These are phyloP conservation scores for Drosophila putrida DNA, from an alignment of 2,888 invertebrate species.

Conservation along the genomic window DNA sequence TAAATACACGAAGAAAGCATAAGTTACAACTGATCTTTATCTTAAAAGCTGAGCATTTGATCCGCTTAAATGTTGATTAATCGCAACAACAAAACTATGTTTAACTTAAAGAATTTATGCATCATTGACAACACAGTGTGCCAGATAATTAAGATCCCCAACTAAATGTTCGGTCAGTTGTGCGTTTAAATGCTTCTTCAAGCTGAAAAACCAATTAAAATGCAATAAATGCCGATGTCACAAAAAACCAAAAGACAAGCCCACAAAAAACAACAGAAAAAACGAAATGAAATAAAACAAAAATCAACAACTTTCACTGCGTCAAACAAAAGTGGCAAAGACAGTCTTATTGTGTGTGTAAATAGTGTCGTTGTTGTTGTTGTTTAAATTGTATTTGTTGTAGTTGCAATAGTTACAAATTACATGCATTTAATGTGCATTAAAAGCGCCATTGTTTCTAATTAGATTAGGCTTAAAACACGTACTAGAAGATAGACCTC, in stretches of 20 bases:
- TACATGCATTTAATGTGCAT: slow-evolving; percentile 72
- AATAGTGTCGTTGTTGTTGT: slow-evolving; percentile 18
- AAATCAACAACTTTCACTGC: slow-evolving; percentile 70
- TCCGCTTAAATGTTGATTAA: slow-evolving; percentile 46
- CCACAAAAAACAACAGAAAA: slow-evolving; percentile 39
- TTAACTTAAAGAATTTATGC: slow-evolving; percentile 34
- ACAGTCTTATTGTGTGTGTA: slow-evolving; percentile 8
- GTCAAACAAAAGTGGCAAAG: slow-evolving; percentile 47
- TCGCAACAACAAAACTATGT: slow-evolving; percentile 18
- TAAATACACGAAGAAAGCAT: slow-evolving; percentile 67
- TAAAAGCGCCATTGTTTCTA: slow-evolving; percentile 70
- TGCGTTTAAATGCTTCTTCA: slow-evolving; percentile 52
- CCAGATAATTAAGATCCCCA: slow-evolving; percentile 27
- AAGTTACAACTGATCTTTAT: slow-evolving; percentile 66
- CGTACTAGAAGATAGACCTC: slow-evolving; percentile 49
- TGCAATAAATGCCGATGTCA: slow-evolving; percentile 58
- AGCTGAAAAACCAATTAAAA: slow-evolving; percentile 67
- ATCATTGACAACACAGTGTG: slow-evolving; percentile 36
- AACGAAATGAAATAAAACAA: slow-evolving; percentile 15
- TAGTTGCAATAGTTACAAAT: slow-evolving; percentile 55
- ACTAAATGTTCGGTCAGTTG: slow-evolving; percentile 46
- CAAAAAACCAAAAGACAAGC: slow-evolving; percentile 48
- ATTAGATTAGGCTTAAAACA: slow-evolving; percentile 70
- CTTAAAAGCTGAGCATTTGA: slow-evolving; percentile 37
- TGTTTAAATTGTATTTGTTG: slow-evolving; percentile 19